Evolutionary conservation across 1,140 invertebrate genomes (phyloP), one percentile per base, ranked within the genome.

Genomic region (Planococcus citri): DNA sequence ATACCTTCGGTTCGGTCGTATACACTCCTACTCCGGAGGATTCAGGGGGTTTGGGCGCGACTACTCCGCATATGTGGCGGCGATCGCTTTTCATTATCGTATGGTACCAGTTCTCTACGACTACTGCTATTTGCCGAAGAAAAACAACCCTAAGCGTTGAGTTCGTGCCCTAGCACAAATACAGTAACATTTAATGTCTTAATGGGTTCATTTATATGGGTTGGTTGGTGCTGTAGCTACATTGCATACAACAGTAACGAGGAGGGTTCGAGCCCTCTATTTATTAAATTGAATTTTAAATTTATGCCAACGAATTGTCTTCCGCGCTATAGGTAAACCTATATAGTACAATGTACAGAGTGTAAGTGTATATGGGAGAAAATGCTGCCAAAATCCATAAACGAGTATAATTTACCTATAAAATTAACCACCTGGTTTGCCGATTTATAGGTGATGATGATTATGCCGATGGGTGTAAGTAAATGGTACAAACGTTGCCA

Each of bases 241-340:
- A n/a, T n/a, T n/a, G n/a, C n/a, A n/a, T n/a, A n/a, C n/a, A n/a
- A n/a, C n/a, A n/a, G n/a, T n/a, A n/a, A n/a, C n/a, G n/a, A 33
- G 29, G 29, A 12, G 3, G 4, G 29, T 3, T 12, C 4, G 29
- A 12, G 29, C 12, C 3, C 17, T 14, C 41, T 51, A 51, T 51
- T 51, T 51, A 51, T 51, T 51, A 51, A 51, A 51, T 51, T 51
- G 41, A 51, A 51, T 51, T 51, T 51, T 51, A 51, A 51, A 37
- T 37, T 37, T 14, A 14, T 14, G 6, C 33, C 6, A 37, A 6
- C 14, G 6, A n/a, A n/a, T n/a, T n/a, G n/a, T n/a, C n/a, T n/a
- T n/a, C n/a, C n/a, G n/a, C n/a, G n/a, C n/a, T n/a, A n/a, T n/a
- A n/a, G n/a, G n/a, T n/a, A n/a, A n/a, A n/a, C n/a, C n/a, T n/a